Percentiles rank a stretch among this genome's conserved stretches.
phyloP scores from a whole-genome alignment of 2,888 invertebrate genomes.

The Timema podura region DNA sequence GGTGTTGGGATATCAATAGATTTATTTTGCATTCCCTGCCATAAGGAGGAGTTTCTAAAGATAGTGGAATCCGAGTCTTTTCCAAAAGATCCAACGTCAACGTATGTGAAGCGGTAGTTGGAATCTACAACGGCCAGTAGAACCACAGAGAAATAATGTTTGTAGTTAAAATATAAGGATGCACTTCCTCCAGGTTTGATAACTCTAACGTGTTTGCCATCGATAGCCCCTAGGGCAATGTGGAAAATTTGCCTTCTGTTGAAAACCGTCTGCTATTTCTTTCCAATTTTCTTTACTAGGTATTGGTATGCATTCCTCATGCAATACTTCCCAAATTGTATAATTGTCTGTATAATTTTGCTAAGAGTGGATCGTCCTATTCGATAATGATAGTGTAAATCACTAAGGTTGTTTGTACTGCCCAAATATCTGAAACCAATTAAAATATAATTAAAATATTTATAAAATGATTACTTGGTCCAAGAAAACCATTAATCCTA shows the following conservation, averaged over 20 bases:
- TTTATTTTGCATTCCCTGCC: background rate
- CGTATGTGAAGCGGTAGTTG: conserved; percentile 2
- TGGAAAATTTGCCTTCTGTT: background rate
- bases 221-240: too few relatives aligned
- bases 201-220: background rate
- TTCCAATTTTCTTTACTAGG: too few relatives aligned
- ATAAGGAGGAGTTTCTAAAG: background rate
- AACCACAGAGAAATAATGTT: background rate
- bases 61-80: conserved; percentile 1
- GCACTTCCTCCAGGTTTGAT: conserved; percentile 5
- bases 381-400: background rate
- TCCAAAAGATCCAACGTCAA: conserved; percentile 3
- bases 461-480: too few relatives aligned
- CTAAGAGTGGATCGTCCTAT: conserved; percentile 12
- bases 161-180: background rate
- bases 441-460: background rate
- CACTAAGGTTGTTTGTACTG: background rate
- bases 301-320: background rate
- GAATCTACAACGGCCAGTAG: background rate
- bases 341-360: background rate
- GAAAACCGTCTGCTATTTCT: background rate
- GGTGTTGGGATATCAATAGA: background rate
- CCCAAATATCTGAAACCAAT: conserved; percentile 16
- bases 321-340: conserved; percentile 4
- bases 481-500: too few relatives aligned